These are phyloP conservation scores for Enteromius viviparus DNA, from an alignment of 2,797 vertebrate species.

Conservation along the genomic window DNA sequence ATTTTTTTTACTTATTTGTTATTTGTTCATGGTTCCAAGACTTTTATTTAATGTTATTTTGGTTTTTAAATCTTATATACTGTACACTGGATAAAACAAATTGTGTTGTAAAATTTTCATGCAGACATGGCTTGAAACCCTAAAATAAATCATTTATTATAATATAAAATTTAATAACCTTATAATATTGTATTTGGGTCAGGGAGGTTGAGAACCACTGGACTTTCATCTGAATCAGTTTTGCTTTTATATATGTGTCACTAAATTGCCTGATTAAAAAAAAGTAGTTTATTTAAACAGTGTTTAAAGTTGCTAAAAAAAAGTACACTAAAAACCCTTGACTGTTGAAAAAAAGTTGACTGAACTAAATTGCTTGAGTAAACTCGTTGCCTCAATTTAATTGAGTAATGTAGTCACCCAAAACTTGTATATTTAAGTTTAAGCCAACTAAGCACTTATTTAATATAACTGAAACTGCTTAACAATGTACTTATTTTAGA, in stretches of 20 bases:
- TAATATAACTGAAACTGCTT: no score
- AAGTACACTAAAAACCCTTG: background rate
- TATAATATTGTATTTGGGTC: background rate
- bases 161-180: background rate
- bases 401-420: background rate
- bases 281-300: background rate
- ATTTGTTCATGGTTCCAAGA: background rate
- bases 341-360: background rate
- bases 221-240: background rate
- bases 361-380: background rate
- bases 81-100: background rate
- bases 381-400: background rate
- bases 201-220: background rate
- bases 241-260: constrained; percentile 2
- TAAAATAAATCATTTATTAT: background rate
- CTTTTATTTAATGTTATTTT: background rate
- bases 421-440: background rate
- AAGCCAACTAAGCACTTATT: background rate
- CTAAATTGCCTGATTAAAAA: background rate
- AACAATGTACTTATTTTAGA: no score
- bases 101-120: background rate
- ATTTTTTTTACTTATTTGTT: background rate
- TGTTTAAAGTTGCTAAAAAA: background rate
- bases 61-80: background rate
- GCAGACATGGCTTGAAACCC: background rate